Base-by-base conservation (phyloP, 2,113 vertebrate species). In the Sitta europaea region DNA sequence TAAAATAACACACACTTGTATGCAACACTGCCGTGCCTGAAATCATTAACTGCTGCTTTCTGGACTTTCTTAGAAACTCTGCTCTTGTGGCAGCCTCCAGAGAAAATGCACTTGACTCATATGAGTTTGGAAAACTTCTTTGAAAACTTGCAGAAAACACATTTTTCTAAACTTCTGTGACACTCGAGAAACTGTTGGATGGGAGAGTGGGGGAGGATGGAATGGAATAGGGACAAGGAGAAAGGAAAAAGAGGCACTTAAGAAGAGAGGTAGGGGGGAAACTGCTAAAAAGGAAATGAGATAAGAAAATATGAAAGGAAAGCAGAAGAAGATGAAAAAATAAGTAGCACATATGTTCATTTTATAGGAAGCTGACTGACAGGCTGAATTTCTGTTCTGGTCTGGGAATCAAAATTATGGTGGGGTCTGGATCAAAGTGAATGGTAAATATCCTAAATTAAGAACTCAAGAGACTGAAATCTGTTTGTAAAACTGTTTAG, bases 361-460 rank as follows among this genome's bases (percentile, higher is more conserved):
- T 96, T 95, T 92, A 92, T 95, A 91, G 94, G 76, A 94, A 94
- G 86, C 61, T 91, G 80, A 51, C 55, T 95, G 94, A 94, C 83
- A 94, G 90, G 71, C 29, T 95, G 77, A 77, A 89, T 96, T 97
- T 92, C 83, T 91, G 20, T 43, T 94, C 53, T 91, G 80, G 65
- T 86, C 76, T 50, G 59, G 73, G 76, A 89, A 91, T 43, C 7
- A 9, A 89, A 97, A 95, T 94, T 87, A 94, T 78, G 28, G 65
- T 92, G 43, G 70, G 28, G 11, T 92, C 57, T 74, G 57, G 61
- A 86, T 92, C 86, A 92, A 92, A 95, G n/a, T 42, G 83, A 92
- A 90, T 71, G 84, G 25, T 15, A 35, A 96, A 78, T 84, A 94
- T 57, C 31, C 65, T 92, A 95, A 91, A 96, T 92, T 93, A 91